Conservation (phyloP, 2,888 invertebrate genomes). For the Portevinia maculata region DNA sequence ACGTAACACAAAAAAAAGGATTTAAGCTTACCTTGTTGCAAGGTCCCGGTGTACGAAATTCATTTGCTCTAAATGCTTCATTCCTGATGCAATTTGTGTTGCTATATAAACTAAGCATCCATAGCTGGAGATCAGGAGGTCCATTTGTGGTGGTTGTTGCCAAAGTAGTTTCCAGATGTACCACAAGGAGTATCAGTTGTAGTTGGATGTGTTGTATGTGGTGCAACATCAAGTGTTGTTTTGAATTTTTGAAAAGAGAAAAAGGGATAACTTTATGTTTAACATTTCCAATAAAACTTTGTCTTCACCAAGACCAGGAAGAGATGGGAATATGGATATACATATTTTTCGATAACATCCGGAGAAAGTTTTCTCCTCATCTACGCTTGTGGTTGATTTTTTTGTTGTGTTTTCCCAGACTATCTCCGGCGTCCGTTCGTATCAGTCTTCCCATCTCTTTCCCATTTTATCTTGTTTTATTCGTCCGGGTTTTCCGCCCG, state of each 20-base stretch:
- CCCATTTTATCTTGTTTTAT: slow-evolving; percentile 55
- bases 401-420: slow-evolving; percentile 54
- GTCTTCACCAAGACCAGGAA: slow-evolving; percentile 42
- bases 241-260: slow-evolving; percentile 45
- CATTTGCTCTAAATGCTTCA: slow-evolving; percentile 94
- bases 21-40: slow-evolving; percentile 87
- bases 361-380: slow-evolving; percentile 64
- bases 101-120: slow-evolving; percentile 94
- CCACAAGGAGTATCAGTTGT: too few species aligned
- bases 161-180: too few species aligned
- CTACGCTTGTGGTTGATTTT: slow-evolving; percentile 5
- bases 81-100: slow-evolving; percentile 93
- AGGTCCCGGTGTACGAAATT: slow-evolving; percentile 94
- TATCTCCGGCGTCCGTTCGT: slow-evolving; percentile 47
- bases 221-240: slow-evolving; percentile 44
- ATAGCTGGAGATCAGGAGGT: slow-evolving; percentile 85
- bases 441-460: slow-evolving; percentile 28
- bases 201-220: slow-evolving; percentile 9
- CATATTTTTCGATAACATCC: slow-evolving; percentile 68
- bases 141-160: background rate
- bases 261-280: slow-evolving; percentile 65
- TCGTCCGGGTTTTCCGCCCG: slow-evolving; percentile 36
- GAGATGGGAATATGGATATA: slow-evolving; percentile 48
- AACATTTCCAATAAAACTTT: slow-evolving; percentile 74
- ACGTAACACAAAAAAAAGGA: slow-evolving; percentile 18